Conservation (phyloP, 2,113 vertebrate species). For the Laticauda laticaudata region DNA sequence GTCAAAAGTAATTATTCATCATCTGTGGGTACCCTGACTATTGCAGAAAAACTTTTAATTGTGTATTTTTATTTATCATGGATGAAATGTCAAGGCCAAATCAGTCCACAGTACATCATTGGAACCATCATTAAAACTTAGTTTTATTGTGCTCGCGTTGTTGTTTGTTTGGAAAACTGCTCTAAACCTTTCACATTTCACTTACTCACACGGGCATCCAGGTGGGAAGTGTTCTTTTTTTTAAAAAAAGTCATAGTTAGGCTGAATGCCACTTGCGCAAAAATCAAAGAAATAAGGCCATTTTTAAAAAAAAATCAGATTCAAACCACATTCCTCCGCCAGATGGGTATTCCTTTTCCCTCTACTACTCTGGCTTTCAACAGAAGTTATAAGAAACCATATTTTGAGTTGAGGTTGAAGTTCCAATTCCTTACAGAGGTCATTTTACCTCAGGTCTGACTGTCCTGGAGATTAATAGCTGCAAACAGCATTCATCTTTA, state of each 20-base stretch:
- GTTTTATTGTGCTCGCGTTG: not conserved
- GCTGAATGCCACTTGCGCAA: not conserved
- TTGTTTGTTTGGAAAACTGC: not conserved
- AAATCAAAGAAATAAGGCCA: not conserved
- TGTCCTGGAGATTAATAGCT: slow-evolving; percentile 7
- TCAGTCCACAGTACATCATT: not conserved
- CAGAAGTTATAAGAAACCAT: not conserved
- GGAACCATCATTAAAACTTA: not conserved
- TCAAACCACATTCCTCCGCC: slow-evolving; percentile 7
- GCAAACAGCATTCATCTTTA: slow-evolving; percentile 4
- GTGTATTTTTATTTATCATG: not conserved
- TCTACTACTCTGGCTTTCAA: slow-evolving; percentile 8
- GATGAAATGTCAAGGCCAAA: not conserved
- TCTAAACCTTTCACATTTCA: not conserved
- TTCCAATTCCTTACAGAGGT: slow-evolving; percentile 13
- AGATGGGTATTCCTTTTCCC: not conserved
- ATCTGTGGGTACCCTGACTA: not conserved
- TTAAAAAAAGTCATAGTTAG: not conserved
- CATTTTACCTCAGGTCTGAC: not conserved
- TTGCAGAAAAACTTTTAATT: not conserved
- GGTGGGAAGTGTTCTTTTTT: not conserved
- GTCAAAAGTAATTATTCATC: slow-evolving; percentile 10
- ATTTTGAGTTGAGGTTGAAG: not conserved
- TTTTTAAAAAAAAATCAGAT: not conserved
- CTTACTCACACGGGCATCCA: not conserved